Percentiles rank a stretch among this genome's conserved stretches.
phyloP scores from a whole-genome alignment of 2,113 vertebrate genomes.

The Tragelaphus strepsiceros region DNA sequence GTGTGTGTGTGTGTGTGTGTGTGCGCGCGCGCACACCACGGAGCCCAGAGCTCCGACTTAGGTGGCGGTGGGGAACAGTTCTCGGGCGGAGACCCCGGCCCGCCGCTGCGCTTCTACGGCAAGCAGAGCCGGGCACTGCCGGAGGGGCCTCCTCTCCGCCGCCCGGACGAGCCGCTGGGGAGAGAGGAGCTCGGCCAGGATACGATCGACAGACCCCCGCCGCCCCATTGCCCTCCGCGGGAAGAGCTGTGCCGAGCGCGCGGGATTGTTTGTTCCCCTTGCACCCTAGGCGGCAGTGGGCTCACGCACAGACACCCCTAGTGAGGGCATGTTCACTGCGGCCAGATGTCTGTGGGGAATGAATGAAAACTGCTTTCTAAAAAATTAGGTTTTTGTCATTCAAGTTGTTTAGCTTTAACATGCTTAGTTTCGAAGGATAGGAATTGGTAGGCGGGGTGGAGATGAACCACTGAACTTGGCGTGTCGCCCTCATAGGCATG shows the following conservation, averaged over 20 bases:
- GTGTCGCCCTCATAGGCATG: not conserved
- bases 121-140: not conserved
- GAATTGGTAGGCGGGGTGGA: slow-evolving; percentile 35
- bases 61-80: not conserved
- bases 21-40: no score
- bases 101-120: not conserved
- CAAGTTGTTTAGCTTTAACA: not conserved
- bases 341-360: slow-evolving; percentile 23
- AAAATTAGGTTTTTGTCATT: not conserved
- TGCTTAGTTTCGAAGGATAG: slow-evolving; percentile 28
- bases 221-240: not conserved
- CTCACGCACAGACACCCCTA: not conserved
- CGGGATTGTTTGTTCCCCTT: not conserved
- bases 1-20: not conserved
- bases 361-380: slow-evolving; percentile 46
- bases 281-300: not conserved
- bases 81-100: not conserved
- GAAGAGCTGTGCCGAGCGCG: not conserved
- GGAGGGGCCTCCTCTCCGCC: not conserved
- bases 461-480: not conserved
- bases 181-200: not conserved
- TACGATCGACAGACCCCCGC: rapidly evolving
- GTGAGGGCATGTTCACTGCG: not conserved
- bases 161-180: not conserved
- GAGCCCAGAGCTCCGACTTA: not conserved